phyloP scores from a whole-genome alignment of 2,797 vertebrate species.

The Macroramphosus scolopax region DNA sequence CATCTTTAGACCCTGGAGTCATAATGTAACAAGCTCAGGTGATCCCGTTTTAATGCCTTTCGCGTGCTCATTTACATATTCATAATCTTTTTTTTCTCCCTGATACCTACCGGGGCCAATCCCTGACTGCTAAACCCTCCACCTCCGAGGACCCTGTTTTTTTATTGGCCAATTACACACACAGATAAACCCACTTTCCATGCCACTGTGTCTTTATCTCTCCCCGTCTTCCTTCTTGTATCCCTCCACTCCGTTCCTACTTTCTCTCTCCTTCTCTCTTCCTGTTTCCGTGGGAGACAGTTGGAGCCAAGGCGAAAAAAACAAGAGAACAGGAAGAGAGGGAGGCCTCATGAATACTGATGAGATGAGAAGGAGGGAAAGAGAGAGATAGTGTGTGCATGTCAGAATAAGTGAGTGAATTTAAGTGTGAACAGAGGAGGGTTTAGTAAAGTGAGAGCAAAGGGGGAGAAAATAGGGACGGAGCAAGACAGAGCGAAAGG shows the following conservation, averaged over 20 bases:
- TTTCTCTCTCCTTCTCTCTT: slow-evolving; percentile 46
- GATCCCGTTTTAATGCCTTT: slow-evolving; percentile 70
- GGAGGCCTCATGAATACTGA: slow-evolving; percentile 76
- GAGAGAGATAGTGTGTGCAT: slow-evolving; percentile 55
- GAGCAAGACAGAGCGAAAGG: slow-evolving; percentile 41
- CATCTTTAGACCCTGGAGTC: slow-evolving; percentile 65
- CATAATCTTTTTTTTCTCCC: slow-evolving; percentile 61
- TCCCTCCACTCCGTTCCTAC: slow-evolving; percentile 46
- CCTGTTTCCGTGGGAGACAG: slow-evolving; percentile 71
- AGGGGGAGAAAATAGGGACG: slow-evolving; percentile 53
- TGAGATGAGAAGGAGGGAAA: slow-evolving; percentile 65
- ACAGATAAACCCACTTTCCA: slow-evolving; percentile 59
- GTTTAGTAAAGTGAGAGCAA: slow-evolving; percentile 70
- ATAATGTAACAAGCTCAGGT: slow-evolving; percentile 74
- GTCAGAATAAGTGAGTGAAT: slow-evolving; percentile 75
- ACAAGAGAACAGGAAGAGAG: slow-evolving; percentile 78
- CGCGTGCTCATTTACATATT: slow-evolving; percentile 72
- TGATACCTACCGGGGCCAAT: slow-evolving; percentile 69
- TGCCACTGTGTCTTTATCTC: slow-evolving; percentile 46
- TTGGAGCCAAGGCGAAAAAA: slow-evolving; percentile 66
- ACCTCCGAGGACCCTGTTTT: slow-evolving; percentile 70
- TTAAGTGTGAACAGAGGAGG: slow-evolving; percentile 76
- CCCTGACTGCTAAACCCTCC: slow-evolving; percentile 72
- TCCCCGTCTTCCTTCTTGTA: slow-evolving; percentile 24
- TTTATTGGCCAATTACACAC: slow-evolving; percentile 78